Conservation (phyloP, 2,797 vertebrate genomes). For the Pangasius macronema region DNA sequence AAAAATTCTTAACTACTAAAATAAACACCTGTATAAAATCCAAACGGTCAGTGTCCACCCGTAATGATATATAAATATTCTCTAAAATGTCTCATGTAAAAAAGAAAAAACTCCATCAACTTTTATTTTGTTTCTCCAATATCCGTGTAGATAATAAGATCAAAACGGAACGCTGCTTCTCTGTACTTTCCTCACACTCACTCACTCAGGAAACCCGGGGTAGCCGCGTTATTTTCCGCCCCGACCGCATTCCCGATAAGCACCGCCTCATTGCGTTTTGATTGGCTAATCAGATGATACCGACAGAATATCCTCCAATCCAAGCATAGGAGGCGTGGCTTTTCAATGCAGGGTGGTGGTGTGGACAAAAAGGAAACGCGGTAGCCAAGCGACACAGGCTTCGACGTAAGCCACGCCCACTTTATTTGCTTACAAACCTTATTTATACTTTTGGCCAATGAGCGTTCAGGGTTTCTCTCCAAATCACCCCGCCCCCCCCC, state of each 20-base stretch:
- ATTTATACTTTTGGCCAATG: conserved; percentile 52
- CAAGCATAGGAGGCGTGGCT: not conserved
- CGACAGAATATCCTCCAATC: not conserved
- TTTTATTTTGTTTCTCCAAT: conserved; percentile 13
- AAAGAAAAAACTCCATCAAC: conserved; percentile 7
- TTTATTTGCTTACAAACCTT: conserved; percentile 20
- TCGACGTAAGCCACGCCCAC: conserved; percentile 36
- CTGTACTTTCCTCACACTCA: conserved; percentile 31
- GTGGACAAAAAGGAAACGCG: not conserved
- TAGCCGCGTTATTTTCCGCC: conserved; percentile 13
- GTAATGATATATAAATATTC: not conserved
- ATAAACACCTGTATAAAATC: not conserved
- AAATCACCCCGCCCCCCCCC: not conserved
- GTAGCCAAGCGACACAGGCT: not conserved
- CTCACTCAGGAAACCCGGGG: conserved; percentile 43
- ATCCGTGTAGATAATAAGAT: conserved; percentile 23
- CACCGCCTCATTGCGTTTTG: not conserved
- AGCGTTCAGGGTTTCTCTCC: not conserved
- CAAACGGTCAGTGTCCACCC: not conserved
- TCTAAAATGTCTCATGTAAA: not conserved
- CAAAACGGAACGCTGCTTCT: not conserved
- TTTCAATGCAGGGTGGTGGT: no score
- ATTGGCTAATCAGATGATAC: conserved; percentile 12
- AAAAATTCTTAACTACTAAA: not conserved
- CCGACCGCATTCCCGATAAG: not conserved